These are phyloP conservation scores for Labrus mixtus DNA, from an alignment of 2,113 vertebrate species.

Conservation along the genomic window DNA sequence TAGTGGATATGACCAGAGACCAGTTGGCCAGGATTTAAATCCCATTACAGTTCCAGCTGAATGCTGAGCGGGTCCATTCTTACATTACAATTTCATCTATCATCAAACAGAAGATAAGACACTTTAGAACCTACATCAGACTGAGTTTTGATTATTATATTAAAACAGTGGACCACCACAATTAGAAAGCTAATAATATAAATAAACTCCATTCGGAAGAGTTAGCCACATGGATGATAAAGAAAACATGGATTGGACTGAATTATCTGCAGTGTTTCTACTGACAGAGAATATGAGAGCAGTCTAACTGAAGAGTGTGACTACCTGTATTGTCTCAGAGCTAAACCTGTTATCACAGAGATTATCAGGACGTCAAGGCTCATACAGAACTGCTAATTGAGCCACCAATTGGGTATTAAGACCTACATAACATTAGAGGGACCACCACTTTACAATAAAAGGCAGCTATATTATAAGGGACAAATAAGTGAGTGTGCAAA, in stretches of 20 bases:
- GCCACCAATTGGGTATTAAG: constrained; percentile 36
- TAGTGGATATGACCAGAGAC: constrained; percentile 46
- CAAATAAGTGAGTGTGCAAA: background rate
- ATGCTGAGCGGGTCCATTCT: constrained; percentile 65
- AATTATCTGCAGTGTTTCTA: constrained; percentile 3
- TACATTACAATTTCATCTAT: constrained; percentile 58
- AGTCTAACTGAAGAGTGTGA: constrained; percentile 31
- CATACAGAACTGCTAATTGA: constrained; percentile 56
- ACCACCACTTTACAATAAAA: constrained; percentile 11
- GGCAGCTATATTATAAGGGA: background rate
- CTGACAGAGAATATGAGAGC: background rate
- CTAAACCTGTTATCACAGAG: constrained; percentile 75
- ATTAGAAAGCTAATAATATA: background rate
- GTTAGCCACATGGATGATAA: background rate
- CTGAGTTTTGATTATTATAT: background rate
- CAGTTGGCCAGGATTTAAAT: constrained; percentile 68
- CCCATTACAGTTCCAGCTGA: constrained; percentile 71
- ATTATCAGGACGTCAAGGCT: constrained; percentile 65
- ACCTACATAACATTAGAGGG: constrained; percentile 41
- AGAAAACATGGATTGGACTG: constrained; percentile 3
- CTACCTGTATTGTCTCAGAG: constrained; percentile 47
- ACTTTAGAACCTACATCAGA: constrained; percentile 7
- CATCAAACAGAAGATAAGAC: constrained; percentile 34
- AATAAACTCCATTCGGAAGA: background rate
- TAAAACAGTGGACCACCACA: constrained; percentile 13